Evolutionary conservation across 1,140 invertebrate genomes (phyloP), one percentile per base, ranked within the genome.

Genomic region (Drosophila serrata): DNA sequence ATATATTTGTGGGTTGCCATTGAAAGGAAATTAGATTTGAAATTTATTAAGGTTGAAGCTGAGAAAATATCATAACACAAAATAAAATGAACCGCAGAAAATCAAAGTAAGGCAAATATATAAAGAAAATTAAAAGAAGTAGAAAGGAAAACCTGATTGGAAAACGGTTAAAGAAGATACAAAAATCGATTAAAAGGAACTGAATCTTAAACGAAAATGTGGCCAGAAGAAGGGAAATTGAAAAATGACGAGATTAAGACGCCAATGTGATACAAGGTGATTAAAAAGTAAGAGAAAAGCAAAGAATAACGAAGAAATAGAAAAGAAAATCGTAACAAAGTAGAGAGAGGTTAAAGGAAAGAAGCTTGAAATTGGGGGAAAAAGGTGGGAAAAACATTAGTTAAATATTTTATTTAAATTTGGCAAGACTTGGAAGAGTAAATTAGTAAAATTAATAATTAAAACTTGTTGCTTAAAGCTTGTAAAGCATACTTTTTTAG

Each of bases 211-310:
- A 40, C 2, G 31, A 57, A 59, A 58, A 63, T 40, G 55, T 17
- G 24, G 24, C 22, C 11, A 58, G n/a, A 62, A 40, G 33, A 33
- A 22, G 57, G 61, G 37, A 63, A 63, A 63, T 63, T 40, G 53
- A 40, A 59, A 63, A 59, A 31, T 63, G 35, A 24, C 17, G n/a
- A 62, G 33, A 27, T 12, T 22, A 57, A 27, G 60, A 37, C n/a
- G 35, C 56, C 11, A 60, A n/a, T 51, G 48, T 51, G 48, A 31
- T 51, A 22, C 17, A 53, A 53, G 49, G 49, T 53, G 49, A 22
- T 53, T 35, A 53, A 9, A 51, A 53, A 53, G 31, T 35, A 22
- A 13, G 11, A 24, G 6, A 31, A 59, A 29, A 12, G 9, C 11
- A 33, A 39, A 24, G 17, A 40, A 40, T 29, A 42, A 60, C 59